These are phyloP conservation scores for Lithobates pipiens DNA, from an alignment of 2,797 vertebrate species.

Conservation along the genomic window DNA sequence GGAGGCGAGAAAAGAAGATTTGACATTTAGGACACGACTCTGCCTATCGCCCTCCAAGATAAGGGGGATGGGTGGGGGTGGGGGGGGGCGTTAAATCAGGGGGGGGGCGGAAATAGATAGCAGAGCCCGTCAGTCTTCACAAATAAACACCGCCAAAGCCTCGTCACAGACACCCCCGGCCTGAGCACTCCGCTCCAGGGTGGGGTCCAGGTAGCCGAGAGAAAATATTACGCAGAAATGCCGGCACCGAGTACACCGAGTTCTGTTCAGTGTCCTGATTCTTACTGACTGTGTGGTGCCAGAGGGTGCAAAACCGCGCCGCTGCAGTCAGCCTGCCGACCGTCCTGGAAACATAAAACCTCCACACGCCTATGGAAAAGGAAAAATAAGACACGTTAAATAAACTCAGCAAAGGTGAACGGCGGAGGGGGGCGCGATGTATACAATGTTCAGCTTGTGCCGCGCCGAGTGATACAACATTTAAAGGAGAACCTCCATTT, in stretches of 20 bases:
- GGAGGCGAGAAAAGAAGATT: not conserved
- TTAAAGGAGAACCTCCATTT: too few relatives aligned
- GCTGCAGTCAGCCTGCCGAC: conserved; percentile 18
- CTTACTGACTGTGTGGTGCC: conserved; percentile 18
- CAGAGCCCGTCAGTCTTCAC: conserved; percentile 11
- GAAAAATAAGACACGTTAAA: conserved; percentile 21
- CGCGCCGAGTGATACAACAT: too few relatives aligned
- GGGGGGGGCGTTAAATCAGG: not conserved
- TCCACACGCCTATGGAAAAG: not conserved
- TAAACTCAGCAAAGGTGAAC: conserved; percentile 16
- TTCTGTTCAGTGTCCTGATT: conserved; percentile 35
- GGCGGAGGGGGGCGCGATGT: not conserved
- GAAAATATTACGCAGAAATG: conserved; percentile 4
- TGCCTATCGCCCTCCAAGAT: conserved; percentile 5
- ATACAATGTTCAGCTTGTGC: conserved; percentile 11
- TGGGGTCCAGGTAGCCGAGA: conserved; percentile 1
- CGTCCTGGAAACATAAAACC: conserved; percentile 25
- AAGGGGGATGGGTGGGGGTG: not conserved
- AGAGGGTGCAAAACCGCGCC: conserved; percentile 25
- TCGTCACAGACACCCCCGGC: not conserved
- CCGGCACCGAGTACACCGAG: not conserved
- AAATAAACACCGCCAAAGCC: conserved; percentile 29
- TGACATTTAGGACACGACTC: conserved; percentile 4
- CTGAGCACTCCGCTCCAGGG: not conserved
- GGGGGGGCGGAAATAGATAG: not conserved